Evolutionary conservation across 2,888 invertebrate species (phyloP).

Genomic region (Cinara cedri): DNA sequence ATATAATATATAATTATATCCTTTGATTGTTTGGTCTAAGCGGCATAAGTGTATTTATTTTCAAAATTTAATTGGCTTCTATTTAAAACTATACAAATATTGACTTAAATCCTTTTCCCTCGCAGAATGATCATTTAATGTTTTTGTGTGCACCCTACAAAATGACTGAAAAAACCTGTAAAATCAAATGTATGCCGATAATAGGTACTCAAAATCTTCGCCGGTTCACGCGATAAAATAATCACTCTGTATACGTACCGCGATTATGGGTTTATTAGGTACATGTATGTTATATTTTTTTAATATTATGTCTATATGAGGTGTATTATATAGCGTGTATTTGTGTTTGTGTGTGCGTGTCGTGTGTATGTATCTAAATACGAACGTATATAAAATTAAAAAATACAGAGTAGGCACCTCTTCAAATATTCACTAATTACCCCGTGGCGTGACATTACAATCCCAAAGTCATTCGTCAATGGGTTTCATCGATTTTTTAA

Average conservation of each 20-base stretch:
- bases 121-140: too few species aligned
- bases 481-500: conserved; percentile 55
- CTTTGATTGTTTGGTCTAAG: too few species aligned
- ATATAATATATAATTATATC: too few species aligned
- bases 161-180: too few species aligned
- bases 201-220: too few species aligned
- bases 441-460: conserved; percentile 52
- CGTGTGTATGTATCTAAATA: not conserved
- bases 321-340: not conserved
- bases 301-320: not conserved
- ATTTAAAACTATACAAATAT: too few species aligned
- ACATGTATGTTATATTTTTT: not conserved
- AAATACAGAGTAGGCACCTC: conserved; percentile 9
- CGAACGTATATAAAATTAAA: too few species aligned
- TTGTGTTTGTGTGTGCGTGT: not conserved
- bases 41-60: too few species aligned
- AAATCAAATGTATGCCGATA: too few species aligned
- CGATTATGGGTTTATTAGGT: not conserved
- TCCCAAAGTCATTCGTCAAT: conserved; percentile 40
- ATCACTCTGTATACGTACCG: not conserved
- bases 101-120: too few species aligned
- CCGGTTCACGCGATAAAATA: not conserved
- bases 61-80: too few species aligned
- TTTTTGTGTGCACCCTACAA: too few species aligned
- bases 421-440: conserved; percentile 55